phyloP scores from a whole-genome alignment of 2,113 vertebrate species.

The Alethe diademata region DNA sequence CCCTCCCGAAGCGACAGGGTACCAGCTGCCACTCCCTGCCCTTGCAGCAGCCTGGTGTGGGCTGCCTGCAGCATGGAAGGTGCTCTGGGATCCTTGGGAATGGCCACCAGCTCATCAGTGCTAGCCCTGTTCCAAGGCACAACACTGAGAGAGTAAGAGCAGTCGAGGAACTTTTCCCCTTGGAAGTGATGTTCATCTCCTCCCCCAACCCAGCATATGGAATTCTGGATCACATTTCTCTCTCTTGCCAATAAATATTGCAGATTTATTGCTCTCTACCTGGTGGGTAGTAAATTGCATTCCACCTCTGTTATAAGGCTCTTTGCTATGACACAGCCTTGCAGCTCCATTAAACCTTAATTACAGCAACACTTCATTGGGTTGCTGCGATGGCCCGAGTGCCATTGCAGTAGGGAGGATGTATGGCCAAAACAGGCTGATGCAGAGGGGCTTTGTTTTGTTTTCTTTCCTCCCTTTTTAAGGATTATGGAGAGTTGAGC shows the following conservation, averaged over 20 bases:
- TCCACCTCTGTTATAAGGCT: constrained; percentile 71
- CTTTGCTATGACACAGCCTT: constrained; percentile 69
- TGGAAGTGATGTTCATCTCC: constrained; percentile 56
- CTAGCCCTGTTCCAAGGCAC: neutral
- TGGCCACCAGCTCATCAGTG: neutral
- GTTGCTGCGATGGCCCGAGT: neutral
- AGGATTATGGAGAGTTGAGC: constrained; percentile 54
- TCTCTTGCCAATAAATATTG: constrained; percentile 76
- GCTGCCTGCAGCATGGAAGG: neutral
- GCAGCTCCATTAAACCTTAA: constrained; percentile 76
- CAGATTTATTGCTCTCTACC: constrained; percentile 60
- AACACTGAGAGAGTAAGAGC: neutral
- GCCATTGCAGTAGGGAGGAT: constrained; percentile 41
- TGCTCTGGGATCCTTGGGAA: neutral
- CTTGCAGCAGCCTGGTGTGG: neutral
- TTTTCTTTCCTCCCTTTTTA: constrained; percentile 53
- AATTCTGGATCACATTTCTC: constrained; percentile 66
- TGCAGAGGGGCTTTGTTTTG: constrained; percentile 25
- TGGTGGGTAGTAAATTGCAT: constrained; percentile 76
- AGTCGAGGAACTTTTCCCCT: neutral
- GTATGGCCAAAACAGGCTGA: constrained; percentile 55
- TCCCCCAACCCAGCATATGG: constrained; percentile 57
- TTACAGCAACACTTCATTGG: constrained; percentile 74
- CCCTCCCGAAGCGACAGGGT: neutral
- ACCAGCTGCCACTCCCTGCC: constrained; percentile 29